phyloP scores from a whole-genome alignment of 2,888 invertebrate species.

The Pilophorus perplexus region DNA sequence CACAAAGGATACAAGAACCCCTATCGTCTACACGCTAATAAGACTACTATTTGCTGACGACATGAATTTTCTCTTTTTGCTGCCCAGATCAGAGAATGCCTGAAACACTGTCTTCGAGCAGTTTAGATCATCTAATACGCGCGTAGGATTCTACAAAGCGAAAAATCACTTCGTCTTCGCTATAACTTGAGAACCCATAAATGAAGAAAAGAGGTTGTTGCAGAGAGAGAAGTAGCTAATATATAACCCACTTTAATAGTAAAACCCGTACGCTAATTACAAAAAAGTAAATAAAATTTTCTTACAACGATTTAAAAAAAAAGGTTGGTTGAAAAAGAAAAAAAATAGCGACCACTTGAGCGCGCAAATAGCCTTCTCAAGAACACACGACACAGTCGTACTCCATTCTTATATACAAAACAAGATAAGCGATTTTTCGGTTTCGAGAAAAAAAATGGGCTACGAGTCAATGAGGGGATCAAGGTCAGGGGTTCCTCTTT shows the following conservation, averaged over 20 bases:
- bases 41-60: no score
- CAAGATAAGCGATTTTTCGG: background rate
- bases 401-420: constrained; percentile 6
- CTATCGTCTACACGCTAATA: no score
- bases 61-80: no score
- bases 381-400: background rate
- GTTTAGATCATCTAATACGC: no score
- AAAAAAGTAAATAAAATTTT: constrained; percentile 31
- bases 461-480: constrained; percentile 57
- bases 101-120: no score
- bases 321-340: constrained; percentile 12
- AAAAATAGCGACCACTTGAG: background rate
- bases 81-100: no score
- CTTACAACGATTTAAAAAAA: constrained; percentile 27
- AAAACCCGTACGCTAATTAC: constrained; percentile 37
- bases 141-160: no score
- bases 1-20: no score
- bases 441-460: constrained; percentile 12
- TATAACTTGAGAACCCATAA: no score
- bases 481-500: constrained; percentile 81
- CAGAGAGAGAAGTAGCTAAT: background rate
- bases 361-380: no score
- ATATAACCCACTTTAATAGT: constrained; percentile 33
- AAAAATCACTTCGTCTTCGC: no score
- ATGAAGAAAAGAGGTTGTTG: no score